Base-by-base conservation (phyloP, 2,113 vertebrate genomes). In the Cochlearius cochlearius region DNA sequence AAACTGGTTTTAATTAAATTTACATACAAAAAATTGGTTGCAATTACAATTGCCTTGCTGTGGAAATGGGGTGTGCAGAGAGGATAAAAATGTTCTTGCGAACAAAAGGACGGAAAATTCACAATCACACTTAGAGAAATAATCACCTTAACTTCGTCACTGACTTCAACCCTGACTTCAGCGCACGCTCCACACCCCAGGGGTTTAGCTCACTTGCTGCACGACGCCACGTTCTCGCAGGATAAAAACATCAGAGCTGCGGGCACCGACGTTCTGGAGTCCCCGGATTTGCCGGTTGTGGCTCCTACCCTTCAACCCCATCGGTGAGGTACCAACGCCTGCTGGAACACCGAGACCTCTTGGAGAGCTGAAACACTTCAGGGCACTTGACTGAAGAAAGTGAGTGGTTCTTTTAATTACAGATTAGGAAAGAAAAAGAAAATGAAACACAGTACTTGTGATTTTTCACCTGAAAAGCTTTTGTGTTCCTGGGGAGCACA, bases 1-100 rank as follows among this genome's bases (percentile, higher is more conserved):
- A 95, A 96, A 78, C 71, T 17, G 56, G 10, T 84, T 96, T 95
- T 86, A 97, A 97, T 97, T 96, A 97, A 83, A 88, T 97, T 97
- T 96, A 91, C 80, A 78, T 45, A n/a, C 56, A 90, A 97, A 92
- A 91, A 96, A 82, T 62, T 86, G 79, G 72, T 85, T 90, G 55
- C 75, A 73, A 88, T 87, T 76, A 66, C 84, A 96, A 91, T 91
- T 79, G 90, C 36, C 92, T 93, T 50, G 63, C 72, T 77, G 14
- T 36, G 62, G 83, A 92, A 96, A 93, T 87, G 22, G 78, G n/a
- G 29, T 63, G 62, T 38, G 36, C 1, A 2, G 63, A 55, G 77
- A 90, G 72, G 59, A 47, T 47, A 71, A 86, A 94, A 92, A 83
- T 25, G 38, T 43, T 78, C 91, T 43, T 63, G 32, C 50, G 59